A percentile compares a stretch with the other conserved stretches of the same genome.
Evolutionary conservation across 2,113 vertebrate genomes (phyloP).

Genomic region (Sapayoa aenigma): DNA sequence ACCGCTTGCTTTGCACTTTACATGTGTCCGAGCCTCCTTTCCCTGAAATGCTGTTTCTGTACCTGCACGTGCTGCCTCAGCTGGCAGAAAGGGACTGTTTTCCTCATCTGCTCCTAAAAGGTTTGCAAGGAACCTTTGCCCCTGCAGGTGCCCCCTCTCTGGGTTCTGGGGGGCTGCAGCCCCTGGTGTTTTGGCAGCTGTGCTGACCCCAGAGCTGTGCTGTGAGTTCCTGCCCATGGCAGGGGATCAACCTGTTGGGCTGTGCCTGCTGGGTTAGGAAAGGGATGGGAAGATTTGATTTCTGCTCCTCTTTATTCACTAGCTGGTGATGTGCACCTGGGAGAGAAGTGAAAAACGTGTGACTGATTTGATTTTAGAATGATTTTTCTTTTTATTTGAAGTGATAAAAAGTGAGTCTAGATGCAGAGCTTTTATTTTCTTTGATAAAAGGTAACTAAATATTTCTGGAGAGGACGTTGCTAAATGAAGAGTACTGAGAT

Average conservation of each 20-base stretch:
- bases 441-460: background rate
- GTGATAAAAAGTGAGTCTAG: background rate
- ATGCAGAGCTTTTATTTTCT: background rate
- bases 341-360: background rate
- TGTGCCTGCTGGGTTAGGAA: background rate
- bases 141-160: background rate
- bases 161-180: background rate
- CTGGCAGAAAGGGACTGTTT: background rate
- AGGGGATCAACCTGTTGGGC: background rate
- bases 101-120: background rate
- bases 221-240: background rate
- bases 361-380: background rate
- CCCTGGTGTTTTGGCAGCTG: background rate
- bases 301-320: background rate
- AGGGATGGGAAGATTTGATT: background rate
- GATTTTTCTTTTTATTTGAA: background rate
- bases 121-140: background rate
- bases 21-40: background rate
- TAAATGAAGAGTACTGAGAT: background rate
- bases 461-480: background rate
- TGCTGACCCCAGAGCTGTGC: background rate
- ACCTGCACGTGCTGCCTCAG: fast-evolving
- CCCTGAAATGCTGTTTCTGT: background rate
- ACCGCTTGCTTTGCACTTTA: background rate
- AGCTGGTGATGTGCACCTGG: background rate